Evolutionary conservation across 2,888 invertebrate species (phyloP).

Genomic region (Cheilosia soror): DNA sequence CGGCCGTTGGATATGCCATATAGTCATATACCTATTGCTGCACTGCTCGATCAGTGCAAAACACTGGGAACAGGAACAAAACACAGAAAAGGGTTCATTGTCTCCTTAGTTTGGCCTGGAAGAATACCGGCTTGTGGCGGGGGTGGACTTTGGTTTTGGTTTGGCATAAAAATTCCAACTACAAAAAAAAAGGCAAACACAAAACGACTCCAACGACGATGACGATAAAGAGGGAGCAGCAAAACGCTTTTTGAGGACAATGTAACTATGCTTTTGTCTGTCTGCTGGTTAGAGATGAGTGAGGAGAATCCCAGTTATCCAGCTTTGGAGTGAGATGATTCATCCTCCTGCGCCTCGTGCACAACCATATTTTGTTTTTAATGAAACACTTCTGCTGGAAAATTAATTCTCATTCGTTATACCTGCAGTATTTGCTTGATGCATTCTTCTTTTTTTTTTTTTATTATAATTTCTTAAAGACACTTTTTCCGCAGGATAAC

Average conservation of each 20-base stretch:
- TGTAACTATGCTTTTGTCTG: conserved; percentile 73
- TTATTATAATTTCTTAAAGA: conserved; percentile 67
- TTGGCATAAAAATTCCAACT: conserved; percentile 48
- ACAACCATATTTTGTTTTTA: conserved; percentile 70
- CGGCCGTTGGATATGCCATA: neutral
- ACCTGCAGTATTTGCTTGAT: conserved; percentile 20
- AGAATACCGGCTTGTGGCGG: conserved; percentile 26
- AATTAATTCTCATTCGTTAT: conserved; percentile 50
- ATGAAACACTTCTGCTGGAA: conserved; percentile 75
- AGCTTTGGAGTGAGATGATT: conserved; percentile 44
- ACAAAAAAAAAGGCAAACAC: conserved; percentile 25
- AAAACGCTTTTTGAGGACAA: conserved; percentile 73
- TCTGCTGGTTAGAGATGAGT: conserved; percentile 24
- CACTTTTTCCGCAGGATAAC: conserved; percentile 71
- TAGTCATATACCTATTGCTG: neutral
- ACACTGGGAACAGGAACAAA: conserved; percentile 48
- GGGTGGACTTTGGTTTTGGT: conserved; percentile 32
- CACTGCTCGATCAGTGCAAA: neutral
- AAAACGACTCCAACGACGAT: conserved; percentile 21
- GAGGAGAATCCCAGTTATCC: conserved; percentile 33
- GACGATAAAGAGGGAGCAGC: conserved; percentile 16
- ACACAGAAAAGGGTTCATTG: conserved; percentile 67
- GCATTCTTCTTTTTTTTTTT: conserved; percentile 17
- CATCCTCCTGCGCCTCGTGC: conserved; percentile 32
- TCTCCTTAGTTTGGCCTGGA: conserved; percentile 53